Evolutionary conservation across 1,140 invertebrate species (phyloP), one percentile per base, ranked within the genome.

Genomic region (Ctenoplectra terminalis): DNA sequence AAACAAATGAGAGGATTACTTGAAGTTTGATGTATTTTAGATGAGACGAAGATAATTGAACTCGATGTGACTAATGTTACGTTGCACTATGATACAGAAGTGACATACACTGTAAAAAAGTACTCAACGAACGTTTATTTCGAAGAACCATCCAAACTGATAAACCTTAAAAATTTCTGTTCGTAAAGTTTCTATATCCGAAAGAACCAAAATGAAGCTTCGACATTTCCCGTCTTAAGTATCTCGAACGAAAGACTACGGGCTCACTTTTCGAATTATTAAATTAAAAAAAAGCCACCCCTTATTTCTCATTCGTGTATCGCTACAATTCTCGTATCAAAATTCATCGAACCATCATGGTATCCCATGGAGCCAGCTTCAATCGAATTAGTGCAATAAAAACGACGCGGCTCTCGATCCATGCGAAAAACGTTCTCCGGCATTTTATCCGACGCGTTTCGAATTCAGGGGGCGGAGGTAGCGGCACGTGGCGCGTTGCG

Each of bases 401-500:
- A 72, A 72, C 37, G 64, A 15, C 23, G 73, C 15, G 17, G 48
- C 6, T 50, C 20, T 66, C 60, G 60, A 75, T 54, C 13, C 11
- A 23, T n/a, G 34, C 29, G 58, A 46, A 46, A 80, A 63, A 72
- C 37, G 17, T 72, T 54, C 52, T n/a, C 75, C 15, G 23, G 23
- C 52, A 56, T 61, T 72, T 80, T 63, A 43, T 63, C 40, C 61
- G 17, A 26, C 23, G 43, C 60, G 50, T 75, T 66, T 31, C 17
- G 40, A 75, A 67, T 46, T 29, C 31, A 75, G n/a, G 52, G 56
- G 72, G 60, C 40, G 29, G 20, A 8, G 17, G 8, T 58, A 56
- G 83, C 85, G 89, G 85, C 89, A 81, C 84, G 83, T 88, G 86
- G 85, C 88, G 70, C 72, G 84, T 79, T 77, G 82, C 87, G 78